These are phyloP conservation scores for Halyomorpha halys DNA, from an alignment of 1,140 invertebrate species.

Conservation along the genomic window DNA sequence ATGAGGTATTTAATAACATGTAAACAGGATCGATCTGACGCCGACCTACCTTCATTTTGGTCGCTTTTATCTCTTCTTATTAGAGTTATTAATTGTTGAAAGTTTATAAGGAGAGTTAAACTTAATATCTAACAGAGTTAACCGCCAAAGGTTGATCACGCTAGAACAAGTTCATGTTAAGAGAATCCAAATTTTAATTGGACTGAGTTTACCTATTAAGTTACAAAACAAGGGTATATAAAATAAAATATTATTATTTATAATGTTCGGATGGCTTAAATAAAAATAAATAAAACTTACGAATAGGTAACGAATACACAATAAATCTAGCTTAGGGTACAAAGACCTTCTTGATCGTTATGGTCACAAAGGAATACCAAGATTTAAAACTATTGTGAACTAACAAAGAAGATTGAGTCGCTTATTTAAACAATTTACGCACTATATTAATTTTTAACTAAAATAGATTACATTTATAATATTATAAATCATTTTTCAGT, in stretches of 20 bases:
- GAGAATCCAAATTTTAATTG: background rate
- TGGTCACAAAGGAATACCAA: no score
- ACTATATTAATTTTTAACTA: no score
- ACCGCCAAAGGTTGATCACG: conserved; percentile 11
- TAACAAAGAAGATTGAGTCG: no score
- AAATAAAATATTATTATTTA: background rate
- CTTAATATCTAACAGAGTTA: conserved; percentile 4
- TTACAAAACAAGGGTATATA: background rate
- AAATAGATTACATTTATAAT: no score
- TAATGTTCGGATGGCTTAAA: conserved; percentile 10
- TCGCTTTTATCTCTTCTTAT: conserved; percentile 6
- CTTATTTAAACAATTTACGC: no score
- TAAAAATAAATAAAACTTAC: conserved; percentile 19
- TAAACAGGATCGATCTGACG: no score
- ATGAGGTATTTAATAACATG: no score
- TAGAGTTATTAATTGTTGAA: conserved; percentile 3
- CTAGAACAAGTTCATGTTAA: conserved; percentile 9
- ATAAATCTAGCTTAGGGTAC: background rate
- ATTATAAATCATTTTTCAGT: no score
- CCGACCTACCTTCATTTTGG: conserved; percentile 4
- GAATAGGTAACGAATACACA: conserved; percentile 1
- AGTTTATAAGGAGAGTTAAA: background rate
- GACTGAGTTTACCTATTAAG: background rate
- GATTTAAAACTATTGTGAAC: no score
- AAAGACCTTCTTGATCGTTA: conserved; percentile 2